Evolutionary conservation across 2,797 vertebrate genomes (phyloP), one percentile per base, ranked within the genome.

Genomic region (Bucorvus abyssinicus): DNA sequence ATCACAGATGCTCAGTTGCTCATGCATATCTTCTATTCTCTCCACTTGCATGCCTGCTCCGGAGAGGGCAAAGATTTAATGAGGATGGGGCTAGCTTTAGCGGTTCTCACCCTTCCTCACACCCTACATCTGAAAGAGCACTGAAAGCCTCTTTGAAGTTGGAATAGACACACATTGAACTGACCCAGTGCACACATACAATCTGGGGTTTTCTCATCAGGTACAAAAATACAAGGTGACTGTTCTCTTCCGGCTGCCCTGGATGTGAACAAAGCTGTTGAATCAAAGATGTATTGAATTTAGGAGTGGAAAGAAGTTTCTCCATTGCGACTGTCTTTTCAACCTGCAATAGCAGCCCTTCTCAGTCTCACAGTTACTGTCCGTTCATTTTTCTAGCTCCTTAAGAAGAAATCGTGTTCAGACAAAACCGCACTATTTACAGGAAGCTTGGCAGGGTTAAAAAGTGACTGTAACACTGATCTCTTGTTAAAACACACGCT

Each of bases 131-230:
- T 91, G 68, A 92, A 94, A 85, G 90, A 91, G 80, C 88, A 53
- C 34, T 97, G 93, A 97, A 97, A 97, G 86, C 89, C 81, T 93
- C 95, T 96, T 97, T 97, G 94, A 97, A 96, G 96, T 74, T 29
- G 76, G 69, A 92, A 90, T 61, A 84, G 91, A 75, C 85, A 87
- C 55, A 95, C 86, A 96, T 92, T 83, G 89, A 97, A 95, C 69
- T 95, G 87, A 94, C 60, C 87, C 94, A 97, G 53, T 93, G 91
- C 90, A 95, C 95, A 96, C 75, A 94, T 14, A 97, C 91, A 95
- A 93, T 96, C 83, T 64, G 78, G 40, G 65, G 64, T 79, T 92
- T 94, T 97, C 90, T 94, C 92, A 91, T 87, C 90, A 94, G 92
- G 94, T 96, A 89, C 61, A 91, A 92, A 96, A 95, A 92, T 78